phyloP scores from a whole-genome alignment of 2,888 invertebrate species.

The Serrognathus titanus region DNA sequence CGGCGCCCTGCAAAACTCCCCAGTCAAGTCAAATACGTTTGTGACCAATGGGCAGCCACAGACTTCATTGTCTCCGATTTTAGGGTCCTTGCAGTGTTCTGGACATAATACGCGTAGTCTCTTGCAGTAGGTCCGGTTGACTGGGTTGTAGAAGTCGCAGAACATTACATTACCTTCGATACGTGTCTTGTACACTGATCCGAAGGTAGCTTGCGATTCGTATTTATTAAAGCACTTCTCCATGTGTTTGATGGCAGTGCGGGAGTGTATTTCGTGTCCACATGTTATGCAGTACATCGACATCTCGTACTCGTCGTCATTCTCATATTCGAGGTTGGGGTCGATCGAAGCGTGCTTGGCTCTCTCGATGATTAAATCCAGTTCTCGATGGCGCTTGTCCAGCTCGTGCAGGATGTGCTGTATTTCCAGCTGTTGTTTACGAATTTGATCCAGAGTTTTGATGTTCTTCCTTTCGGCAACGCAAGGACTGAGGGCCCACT shows the following conservation, averaged over 20 bases:
- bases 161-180: conserved; percentile 97
- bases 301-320: conserved; percentile 64
- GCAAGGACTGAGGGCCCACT: conserved; percentile 86
- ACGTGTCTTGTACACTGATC: conserved; percentile 88
- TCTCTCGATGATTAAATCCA: conserved; percentile 77
- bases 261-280: conserved; percentile 90
- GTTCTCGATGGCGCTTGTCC: conserved; percentile 70
- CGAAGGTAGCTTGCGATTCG: conserved; percentile 95
- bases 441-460: conserved; percentile 54
- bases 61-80: conserved; percentile 81
- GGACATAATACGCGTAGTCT: conserved; percentile 92
- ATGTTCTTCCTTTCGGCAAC: conserved; percentile 78
- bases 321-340: conserved; percentile 59
- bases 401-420: conserved; percentile 74
- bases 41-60: conserved; percentile 90
- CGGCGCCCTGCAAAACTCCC: conserved; percentile 82
- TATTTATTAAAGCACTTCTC: conserved; percentile 98
- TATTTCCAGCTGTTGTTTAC: conserved; percentile 76
- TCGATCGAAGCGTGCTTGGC: conserved; percentile 71
- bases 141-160: conserved; percentile 91
- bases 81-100: conserved; percentile 93
- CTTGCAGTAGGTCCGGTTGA: conserved; percentile 92
- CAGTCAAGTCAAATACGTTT: conserved; percentile 79
- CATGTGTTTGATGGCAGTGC: conserved; percentile 93
- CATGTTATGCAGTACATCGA: conserved; percentile 96